Conservation (phyloP, 92 coral and sea anemone species). For the Umimayanthus kanabou region DNA sequence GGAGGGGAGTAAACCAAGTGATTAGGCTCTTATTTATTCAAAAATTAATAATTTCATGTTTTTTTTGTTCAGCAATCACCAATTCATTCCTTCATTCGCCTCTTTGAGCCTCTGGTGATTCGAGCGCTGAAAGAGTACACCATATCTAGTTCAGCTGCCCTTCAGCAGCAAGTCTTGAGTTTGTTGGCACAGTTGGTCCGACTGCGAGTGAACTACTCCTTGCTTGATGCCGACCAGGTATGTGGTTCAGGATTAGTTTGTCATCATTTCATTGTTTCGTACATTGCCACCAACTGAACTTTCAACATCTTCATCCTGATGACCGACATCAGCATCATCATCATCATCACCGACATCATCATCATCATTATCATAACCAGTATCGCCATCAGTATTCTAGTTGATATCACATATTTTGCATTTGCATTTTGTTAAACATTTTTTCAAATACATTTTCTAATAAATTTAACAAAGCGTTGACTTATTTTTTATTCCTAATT, state of each 20-base stretch:
- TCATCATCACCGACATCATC: not conserved
- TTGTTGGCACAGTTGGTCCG: slow-evolving; percentile 88
- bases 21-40: not conserved
- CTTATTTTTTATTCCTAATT: no score
- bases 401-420: no score
- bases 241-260: not conserved
- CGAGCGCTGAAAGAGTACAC: slow-evolving; percentile 98
- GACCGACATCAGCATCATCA: not conserved
- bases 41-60: not conserved
- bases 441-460: no score
- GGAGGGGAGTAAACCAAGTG: no score
- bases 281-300: no score
- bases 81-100: slow-evolving; percentile 94
- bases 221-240: slow-evolving; percentile 97
- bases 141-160: slow-evolving; percentile 64
- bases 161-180: slow-evolving; percentile 94
- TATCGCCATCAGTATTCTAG: no score
- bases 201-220: slow-evolving; percentile 91
- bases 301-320: not conserved
- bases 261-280: no score
- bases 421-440: no score
- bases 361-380: no score
- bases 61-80: slow-evolving; percentile 81
- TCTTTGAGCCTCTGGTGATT: slow-evolving; percentile 95
- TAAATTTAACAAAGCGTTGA: no score